Base-by-base conservation (phyloP, 2,888 invertebrate genomes). In the Epirrhoe alternata region DNA sequence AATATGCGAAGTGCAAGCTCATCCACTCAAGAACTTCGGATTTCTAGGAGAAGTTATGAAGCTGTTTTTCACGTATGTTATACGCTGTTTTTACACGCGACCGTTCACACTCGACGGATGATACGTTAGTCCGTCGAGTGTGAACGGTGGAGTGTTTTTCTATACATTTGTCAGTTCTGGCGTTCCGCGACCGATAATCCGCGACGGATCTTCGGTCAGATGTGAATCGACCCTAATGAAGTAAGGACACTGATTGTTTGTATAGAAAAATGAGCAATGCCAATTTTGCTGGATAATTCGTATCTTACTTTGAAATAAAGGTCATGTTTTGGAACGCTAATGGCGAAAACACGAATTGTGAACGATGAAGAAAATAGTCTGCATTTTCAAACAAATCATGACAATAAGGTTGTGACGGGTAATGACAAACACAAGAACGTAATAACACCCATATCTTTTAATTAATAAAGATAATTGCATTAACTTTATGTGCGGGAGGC, bases 1-100 rank as follows among this genome's bases (percentile, higher is more conserved):
- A 0, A 97, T 97, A 69, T 97, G 97, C 78, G 97, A 97, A 87
- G 96, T 97, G 50, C 97, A 97, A 78, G 96, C 97, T 0, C 95
- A 96, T 79, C 96, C 96, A 0, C 86, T 97, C 69, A 94, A 94
- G 56, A 96, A 96, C 77, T 97, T 96, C 76, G 97, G 97, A 5
- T 94, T 97, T 57, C 85, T 97, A 51, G 97, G 97, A 0, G 97
- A 97, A 93, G 94, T 97, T 78, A 93, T 97, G 73, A 97, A 97
- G 81, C 85, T 97, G 6, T 97, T 97, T 84, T 95, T 97, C 77
- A 96, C 97, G 97, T 97, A 85, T 94, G 95, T 94, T 66, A 42
- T 33, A 7, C 7, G 6, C n/a, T n/a, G n/a, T n/a, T n/a, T n/a
- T n/a, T n/a, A n/a, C n/a, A n/a, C n/a, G n/a, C n/a, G n/a, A n/a